Evolutionary conservation across 2,113 vertebrate species (phyloP), one percentile per base, ranked within the genome.

Genomic region (Phrynocephalus versicolor): DNA sequence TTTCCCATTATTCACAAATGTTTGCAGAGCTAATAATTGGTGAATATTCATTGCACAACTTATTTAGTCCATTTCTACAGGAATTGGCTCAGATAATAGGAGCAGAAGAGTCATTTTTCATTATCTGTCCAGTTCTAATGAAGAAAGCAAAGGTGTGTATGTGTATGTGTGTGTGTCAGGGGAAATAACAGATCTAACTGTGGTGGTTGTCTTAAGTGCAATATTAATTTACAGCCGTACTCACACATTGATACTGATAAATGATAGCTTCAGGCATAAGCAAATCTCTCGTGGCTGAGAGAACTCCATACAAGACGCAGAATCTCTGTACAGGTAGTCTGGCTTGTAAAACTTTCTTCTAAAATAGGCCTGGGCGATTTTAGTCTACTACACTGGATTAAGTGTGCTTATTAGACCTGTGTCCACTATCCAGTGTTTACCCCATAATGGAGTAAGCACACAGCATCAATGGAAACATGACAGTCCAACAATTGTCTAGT

Each of bases 1-100:
- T 62, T 35, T 87, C 33, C 35, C 16, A 81, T 87, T 18, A 62
- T 88, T 92, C 81, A 85, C 83, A 7, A 41, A 71, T 86, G 74
- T 75, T 84, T 67, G 84, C 35, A 21, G 92, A 84, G 9, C 75
- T 67, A 92, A 87, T 87, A 85, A 90, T 88, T 89, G 87, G 35
- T 79, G n/a, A 85, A 90, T 90, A 86, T 67, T 85, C 14, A 85
- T 19, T 45, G 39, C 1, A 58, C 86, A 45, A 23, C 3, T 91
- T 89, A 85, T 39, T 88, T 74, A 93, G 80, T 21, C 39, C 13
- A 18, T 85, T 90, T 88, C 35, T 65, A 87, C 75, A 0, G 74
- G 51, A 58, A 79, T 64, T 33, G 2, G 30, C 70, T 81, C 9
- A 23, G 60, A 30, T 73, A 74, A 81, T 74, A 81, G 55, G 70